phyloP scores from a whole-genome alignment of 2,113 vertebrate species.

The Anolis carolinensis region DNA sequence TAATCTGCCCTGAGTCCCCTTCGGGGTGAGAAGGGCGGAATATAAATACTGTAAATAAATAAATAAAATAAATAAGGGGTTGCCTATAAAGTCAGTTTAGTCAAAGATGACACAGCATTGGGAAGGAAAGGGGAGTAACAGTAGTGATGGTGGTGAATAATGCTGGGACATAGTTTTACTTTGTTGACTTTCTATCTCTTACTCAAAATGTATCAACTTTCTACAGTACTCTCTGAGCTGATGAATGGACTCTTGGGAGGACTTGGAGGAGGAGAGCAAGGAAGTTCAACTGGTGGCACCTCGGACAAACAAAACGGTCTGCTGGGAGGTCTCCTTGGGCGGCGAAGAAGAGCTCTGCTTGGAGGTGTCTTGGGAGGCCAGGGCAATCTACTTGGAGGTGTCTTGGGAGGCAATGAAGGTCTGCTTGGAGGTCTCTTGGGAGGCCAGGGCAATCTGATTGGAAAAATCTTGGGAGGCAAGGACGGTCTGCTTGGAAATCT shows the following conservation, averaged over 20 bases:
- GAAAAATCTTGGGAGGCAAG: not conserved
- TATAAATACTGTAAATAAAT: too few relatives aligned
- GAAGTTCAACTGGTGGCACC: too few relatives aligned
- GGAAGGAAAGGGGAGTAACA: too few relatives aligned
- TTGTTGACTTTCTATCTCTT: accelerated
- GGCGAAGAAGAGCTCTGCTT: not conserved
- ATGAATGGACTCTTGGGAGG: constrained; percentile 41
- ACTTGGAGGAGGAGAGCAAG: constrained; percentile 30
- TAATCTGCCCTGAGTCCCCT: too few relatives aligned
- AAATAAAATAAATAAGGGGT: too few relatives aligned
- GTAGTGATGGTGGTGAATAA: too few relatives aligned
- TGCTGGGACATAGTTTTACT: not conserved
- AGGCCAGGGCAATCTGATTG: not conserved
- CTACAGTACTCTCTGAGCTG: constrained; percentile 50
- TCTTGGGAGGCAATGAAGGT: not conserved
- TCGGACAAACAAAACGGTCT: not conserved
- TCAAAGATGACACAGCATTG: not conserved
- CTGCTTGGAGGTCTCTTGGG: not conserved
- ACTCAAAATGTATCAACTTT: not conserved
- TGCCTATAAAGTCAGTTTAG: not conserved
- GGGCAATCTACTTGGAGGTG: not conserved
- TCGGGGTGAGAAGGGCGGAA: too few relatives aligned
- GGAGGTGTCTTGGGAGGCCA: not conserved
- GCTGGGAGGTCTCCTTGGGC: not conserved
- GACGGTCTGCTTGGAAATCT: constrained; percentile 32